Evolutionary conservation across 2,797 vertebrate genomes (phyloP).

Genomic region (Margarornis squamiger): DNA sequence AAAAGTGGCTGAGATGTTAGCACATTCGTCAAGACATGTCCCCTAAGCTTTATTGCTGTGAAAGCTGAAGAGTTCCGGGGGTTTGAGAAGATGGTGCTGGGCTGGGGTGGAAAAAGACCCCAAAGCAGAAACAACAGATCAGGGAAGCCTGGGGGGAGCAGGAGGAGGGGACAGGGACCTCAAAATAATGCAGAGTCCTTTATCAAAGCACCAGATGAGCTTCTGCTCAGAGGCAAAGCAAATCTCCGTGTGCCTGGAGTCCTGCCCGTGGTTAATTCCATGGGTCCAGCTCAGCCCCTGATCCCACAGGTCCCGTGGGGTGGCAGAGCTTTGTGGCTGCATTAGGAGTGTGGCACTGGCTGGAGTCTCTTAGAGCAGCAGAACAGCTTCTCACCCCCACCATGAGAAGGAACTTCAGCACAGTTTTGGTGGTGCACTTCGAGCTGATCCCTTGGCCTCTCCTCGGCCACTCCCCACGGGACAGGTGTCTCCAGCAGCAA

Average conservation of each 20-base stretch:
- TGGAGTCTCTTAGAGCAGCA: neutral
- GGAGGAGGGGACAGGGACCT: neutral
- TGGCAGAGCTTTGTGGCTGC: neutral
- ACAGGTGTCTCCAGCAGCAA: neutral
- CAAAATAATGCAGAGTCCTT: neutral
- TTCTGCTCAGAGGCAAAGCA: neutral
- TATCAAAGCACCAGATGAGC: neutral
- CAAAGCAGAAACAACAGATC: neutral
- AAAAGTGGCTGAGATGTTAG: neutral
- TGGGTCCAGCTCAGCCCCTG: neutral
- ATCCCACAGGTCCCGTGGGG: neutral
- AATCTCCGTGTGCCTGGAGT: neutral
- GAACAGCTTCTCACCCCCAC: neutral
- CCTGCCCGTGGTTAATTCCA: neutral
- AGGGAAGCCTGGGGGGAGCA: neutral
- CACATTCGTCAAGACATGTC: neutral
- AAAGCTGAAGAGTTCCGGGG: neutral
- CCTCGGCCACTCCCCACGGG: neutral
- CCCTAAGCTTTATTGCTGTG: neutral
- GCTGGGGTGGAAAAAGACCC: rapidly evolving
- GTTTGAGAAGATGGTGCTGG: neutral
- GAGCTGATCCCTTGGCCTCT: neutral
- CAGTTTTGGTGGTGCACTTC: neutral
- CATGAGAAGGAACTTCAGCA: neutral
- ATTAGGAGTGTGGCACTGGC: neutral